Conservation (phyloP, 2,888 invertebrate genomes). For the Byasa hedistus region DNA sequence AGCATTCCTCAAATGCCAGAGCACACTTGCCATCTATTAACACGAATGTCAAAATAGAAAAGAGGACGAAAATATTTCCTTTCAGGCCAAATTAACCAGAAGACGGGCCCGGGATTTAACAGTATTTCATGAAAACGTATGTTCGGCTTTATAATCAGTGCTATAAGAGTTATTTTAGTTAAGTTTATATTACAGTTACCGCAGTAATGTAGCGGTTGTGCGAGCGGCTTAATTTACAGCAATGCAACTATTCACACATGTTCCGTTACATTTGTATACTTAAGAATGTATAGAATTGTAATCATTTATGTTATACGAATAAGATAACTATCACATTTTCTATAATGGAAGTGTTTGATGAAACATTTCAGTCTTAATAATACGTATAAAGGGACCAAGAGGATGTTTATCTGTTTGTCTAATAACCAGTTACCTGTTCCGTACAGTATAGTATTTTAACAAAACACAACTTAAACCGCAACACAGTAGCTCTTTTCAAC, state of each 20-base stretch:
- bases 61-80: constrained; percentile 59
- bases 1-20: constrained; percentile 51
- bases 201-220: neutral
- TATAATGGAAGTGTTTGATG: neutral
- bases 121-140: neutral
- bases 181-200: neutral
- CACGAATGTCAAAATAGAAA: constrained; percentile 75
- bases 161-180: constrained; percentile 6
- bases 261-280: constrained; percentile 5
- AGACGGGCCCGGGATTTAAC: constrained; percentile 8
- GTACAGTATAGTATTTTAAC: no score
- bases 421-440: no score
- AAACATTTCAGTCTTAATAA: constrained; percentile 2
- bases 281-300: constrained; percentile 17
- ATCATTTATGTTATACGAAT: neutral
- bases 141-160: neutral
- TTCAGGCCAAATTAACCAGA: constrained; percentile 54
- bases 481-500: no score
- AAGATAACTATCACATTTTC: neutral
- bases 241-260: constrained; percentile 28
- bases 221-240: constrained; percentile 21
- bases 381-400: no score
- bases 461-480: no score
- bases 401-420: no score
- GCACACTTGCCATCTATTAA: constrained; percentile 72